A percentile compares a stretch with the other conserved stretches of the same genome.
Evolutionary conservation across 2,113 vertebrate genomes (phyloP).

Genomic region (Scartelaos histophorus): DNA sequence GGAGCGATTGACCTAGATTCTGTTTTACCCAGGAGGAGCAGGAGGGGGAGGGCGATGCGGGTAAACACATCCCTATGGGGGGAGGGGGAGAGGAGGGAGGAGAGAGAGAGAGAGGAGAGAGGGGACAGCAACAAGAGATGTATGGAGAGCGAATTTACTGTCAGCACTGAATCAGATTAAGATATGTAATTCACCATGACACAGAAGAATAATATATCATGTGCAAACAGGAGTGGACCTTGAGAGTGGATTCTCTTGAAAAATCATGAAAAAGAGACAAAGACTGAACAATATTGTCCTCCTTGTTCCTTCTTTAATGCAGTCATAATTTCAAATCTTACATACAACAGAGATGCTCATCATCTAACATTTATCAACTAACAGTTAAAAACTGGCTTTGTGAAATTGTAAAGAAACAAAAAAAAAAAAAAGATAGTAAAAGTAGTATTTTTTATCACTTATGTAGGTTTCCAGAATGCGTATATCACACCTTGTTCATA

Average conservation of each 20-base stretch:
- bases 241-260: not conserved
- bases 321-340: not conserved
- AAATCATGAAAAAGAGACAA: not conserved
- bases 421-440: not conserved
- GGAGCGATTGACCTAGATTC: constrained; percentile 83
- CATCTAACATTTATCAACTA: not conserved
- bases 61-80: constrained; percentile 74
- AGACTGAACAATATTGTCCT: not conserved
- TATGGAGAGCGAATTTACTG: constrained; percentile 48
- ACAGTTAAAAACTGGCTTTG: not conserved
- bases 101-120: constrained; percentile 30
- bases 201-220: not conserved
- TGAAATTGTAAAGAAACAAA: not conserved
- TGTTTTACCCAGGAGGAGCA: constrained; percentile 66
- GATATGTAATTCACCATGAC: constrained; percentile 18
- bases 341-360: no score
- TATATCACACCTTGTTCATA: no score
- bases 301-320: not conserved
- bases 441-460: no score
- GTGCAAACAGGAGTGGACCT: not conserved
- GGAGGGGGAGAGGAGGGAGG: constrained; percentile 36
- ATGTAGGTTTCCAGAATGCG: no score
- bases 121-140: constrained; percentile 39
- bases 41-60: constrained; percentile 55
- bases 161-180: constrained; percentile 50